phyloP scores from a whole-genome alignment of 2,113 vertebrate species.

The Phrynosoma platyrhinos region DNA sequence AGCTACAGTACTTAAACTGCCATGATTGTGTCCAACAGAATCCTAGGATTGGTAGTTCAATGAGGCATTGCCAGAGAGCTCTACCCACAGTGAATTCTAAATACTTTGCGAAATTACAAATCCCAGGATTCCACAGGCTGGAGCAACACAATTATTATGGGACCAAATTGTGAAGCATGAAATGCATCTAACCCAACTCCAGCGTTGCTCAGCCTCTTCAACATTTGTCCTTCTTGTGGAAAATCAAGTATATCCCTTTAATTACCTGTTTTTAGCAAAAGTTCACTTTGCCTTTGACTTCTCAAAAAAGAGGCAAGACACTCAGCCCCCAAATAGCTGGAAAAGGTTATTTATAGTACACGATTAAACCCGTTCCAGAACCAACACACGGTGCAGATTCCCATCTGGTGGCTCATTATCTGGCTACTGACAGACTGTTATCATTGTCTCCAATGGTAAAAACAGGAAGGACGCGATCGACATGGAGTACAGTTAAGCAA shows the following conservation, averaged over 20 bases:
- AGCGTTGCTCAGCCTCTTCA: no score
- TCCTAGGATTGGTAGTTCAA: no score
- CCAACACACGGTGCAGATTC: conserved; percentile 45
- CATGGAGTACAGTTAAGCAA: conserved; percentile 33
- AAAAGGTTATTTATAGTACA: conserved; percentile 53
- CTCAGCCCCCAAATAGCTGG: conserved; percentile 13
- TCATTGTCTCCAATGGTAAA: conserved; percentile 46
- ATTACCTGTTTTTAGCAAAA: not conserved
- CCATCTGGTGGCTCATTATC: conserved; percentile 43
- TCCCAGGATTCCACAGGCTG: no score
- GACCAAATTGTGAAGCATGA: no score
- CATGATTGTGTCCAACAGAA: no score
- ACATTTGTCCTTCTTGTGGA: not conserved
- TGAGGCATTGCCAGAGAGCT: no score
- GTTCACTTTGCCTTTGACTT: conserved; percentile 14
- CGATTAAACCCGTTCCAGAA: conserved; percentile 61
- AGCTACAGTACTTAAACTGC: no score
- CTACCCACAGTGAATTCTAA: no score
- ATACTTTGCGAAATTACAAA: no score
- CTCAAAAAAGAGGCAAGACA: not conserved
- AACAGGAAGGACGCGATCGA: conserved; percentile 55
- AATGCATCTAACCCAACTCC: no score
- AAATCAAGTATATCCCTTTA: not conserved
- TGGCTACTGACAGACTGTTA: conserved; percentile 48
- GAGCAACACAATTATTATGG: no score